Evolutionary conservation across 2,888 invertebrate species (phyloP), one percentile per base, ranked within the genome.

Genomic region (Arge pagana): DNA sequence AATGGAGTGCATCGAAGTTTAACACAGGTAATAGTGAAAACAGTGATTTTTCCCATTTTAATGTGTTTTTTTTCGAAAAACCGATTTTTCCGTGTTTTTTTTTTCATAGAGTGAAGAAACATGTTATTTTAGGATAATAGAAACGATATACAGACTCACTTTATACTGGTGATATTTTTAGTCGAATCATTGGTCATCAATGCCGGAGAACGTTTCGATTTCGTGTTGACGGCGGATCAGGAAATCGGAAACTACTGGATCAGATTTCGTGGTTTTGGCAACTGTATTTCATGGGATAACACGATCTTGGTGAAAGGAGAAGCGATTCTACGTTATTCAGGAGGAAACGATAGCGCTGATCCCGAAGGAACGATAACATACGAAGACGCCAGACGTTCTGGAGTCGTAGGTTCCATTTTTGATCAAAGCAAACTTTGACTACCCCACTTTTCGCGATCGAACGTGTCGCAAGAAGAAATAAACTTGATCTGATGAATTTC

Each of bases 171-270:
- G n/a, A n/a, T n/a, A n/a, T n/a, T n/a, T n/a, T 8, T 26, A 67
- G 74, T 71, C 19, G 72, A 77, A 33, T 66, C 73, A 0, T 58
- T 76, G 19, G 70, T 79, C 19, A 70, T 78, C 51, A 77, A 76
- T 56, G 77, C 78, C 10, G 81, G 81, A 2, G 81, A 81, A 56
- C 64, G 80, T 49, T 80, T 72, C 65, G 80, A 80, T 59, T 76
- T 81, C 48, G 73, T 80, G 24, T 50, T 80, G 4, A 56, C 62
- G 8, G 74, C 79, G 4, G 62, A 71, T 53, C 70, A 76, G 49
- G 56, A 59, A 3, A 53, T 65, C 10, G 72, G 64, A 2, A 76
- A 77, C 48, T 81, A 80, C 60, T 79, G 78, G 79, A 73, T 81
- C 36, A 67, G 77, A 43, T 75, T 78, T 26, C 69, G 75, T 15